Evolutionary conservation across 2,797 vertebrate species (phyloP).

Genomic region (Microchirus variegatus): DNA sequence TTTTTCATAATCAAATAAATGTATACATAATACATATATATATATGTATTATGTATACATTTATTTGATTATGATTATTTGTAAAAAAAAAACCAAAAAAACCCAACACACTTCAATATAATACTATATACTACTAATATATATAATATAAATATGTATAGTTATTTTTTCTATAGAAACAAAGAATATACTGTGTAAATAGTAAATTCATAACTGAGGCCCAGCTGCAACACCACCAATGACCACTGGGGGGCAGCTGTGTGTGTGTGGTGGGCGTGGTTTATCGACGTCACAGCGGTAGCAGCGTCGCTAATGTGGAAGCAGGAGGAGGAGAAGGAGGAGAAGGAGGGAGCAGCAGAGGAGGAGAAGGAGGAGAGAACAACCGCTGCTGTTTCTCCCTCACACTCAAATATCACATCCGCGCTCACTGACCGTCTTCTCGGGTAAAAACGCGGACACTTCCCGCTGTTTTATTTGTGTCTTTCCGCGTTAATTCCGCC

Average conservation of each 20-base stretch:
- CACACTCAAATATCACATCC: constrained; percentile 5
- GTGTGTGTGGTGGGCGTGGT: constrained; percentile 54
- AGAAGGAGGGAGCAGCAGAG: constrained; percentile 65
- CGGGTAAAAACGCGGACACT: neutral
- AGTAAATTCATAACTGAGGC: too few species aligned
- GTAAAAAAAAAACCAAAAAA: too few species aligned
- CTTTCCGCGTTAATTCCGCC: neutral
- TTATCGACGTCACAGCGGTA: constrained; percentile 46
- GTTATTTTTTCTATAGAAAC: too few species aligned
- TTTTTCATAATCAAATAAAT: too few species aligned
- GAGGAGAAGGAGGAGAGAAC: constrained; percentile 18
- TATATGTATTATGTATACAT: too few species aligned
- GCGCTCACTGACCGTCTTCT: constrained; percentile 2
- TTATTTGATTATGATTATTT: too few species aligned
- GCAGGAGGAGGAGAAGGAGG: constrained; percentile 49
- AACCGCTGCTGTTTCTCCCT: constrained; percentile 1
- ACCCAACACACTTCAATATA: too few species aligned
- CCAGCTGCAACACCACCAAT: neutral
- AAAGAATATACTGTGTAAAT: too few species aligned
- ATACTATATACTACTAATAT: too few species aligned
- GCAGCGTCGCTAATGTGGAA: constrained; percentile 45
- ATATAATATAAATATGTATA: too few species aligned
- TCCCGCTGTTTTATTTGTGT: neutral
- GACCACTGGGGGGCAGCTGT: neutral
- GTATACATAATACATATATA: too few species aligned